Percentiles rank a stretch among this genome's conserved stretches.
Conservation (phyloP, 2,888 invertebrate species). For the Herminia tarsipennalis region DNA sequence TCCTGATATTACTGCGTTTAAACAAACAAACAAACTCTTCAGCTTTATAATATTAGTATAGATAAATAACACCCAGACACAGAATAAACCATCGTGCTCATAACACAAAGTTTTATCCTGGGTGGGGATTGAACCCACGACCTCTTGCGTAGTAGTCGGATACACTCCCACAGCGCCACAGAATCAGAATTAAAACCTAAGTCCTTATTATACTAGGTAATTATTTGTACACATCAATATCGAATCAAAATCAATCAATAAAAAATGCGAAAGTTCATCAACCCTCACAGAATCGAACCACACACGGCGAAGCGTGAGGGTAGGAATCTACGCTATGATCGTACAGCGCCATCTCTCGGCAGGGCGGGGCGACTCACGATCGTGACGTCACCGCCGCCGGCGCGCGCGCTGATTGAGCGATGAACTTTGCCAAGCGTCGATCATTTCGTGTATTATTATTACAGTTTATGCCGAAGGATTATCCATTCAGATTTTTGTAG, state of each 20-base stretch:
- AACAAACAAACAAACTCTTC: too few relatives aligned
- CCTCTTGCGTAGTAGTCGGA: too few relatives aligned
- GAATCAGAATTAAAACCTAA: too few relatives aligned
- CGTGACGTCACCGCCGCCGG: slow-evolving; percentile 72
- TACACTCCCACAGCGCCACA: too few relatives aligned
- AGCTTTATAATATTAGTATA: too few relatives aligned
- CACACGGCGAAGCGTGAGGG: slow-evolving; percentile 61
- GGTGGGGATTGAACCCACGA: too few relatives aligned
- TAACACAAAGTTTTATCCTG: too few relatives aligned
- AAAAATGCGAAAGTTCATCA: slow-evolving; percentile 42
- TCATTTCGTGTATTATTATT: slow-evolving; percentile 76
- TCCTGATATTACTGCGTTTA: too few relatives aligned
- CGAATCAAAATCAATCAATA: slow-evolving; percentile 12
- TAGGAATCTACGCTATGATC: slow-evolving; percentile 47
- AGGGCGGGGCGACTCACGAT: slow-evolving; percentile 76
- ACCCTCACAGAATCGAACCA: slow-evolving; percentile 46
- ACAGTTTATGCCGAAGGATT: slow-evolving; percentile 64
- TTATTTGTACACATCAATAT: not conserved
- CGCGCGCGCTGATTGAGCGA: slow-evolving; percentile 78
- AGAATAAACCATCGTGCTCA: too few relatives aligned
- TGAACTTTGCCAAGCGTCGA: slow-evolving; percentile 77
- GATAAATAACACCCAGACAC: too few relatives aligned
- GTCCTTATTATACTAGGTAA: too few relatives aligned
- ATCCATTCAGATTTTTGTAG: slow-evolving; percentile 73
- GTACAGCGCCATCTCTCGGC: slow-evolving; percentile 78